phyloP scores from a whole-genome alignment of 2,888 invertebrate species.

The Agrochola circellaris region DNA sequence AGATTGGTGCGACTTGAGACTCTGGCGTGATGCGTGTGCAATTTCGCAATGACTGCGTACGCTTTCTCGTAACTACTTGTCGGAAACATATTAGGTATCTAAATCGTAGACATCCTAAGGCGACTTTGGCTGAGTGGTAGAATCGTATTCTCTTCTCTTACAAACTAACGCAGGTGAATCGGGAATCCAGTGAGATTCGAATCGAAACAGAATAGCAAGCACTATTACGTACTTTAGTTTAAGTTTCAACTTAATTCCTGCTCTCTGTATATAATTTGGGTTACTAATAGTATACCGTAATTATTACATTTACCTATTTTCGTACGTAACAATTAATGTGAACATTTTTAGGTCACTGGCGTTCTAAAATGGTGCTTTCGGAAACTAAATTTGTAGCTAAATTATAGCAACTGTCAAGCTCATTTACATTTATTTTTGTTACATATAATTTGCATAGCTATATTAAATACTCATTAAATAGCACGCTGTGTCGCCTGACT shows the following conservation, averaged over 20 bases:
- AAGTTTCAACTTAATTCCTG: no score
- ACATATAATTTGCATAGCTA: constrained; percentile 23
- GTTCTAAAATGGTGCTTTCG: constrained; percentile 26
- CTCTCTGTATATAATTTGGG: constrained; percentile 1
- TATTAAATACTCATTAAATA: constrained; percentile 5
- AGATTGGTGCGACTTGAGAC: neutral
- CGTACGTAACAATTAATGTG: constrained; percentile 9
- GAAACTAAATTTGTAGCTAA: neutral
- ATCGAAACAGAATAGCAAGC: neutral
- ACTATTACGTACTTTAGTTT: no score
- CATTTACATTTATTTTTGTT: neutral
- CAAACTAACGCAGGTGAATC: neutral
- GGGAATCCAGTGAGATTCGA: neutral
- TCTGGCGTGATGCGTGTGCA: neutral
- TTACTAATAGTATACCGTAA: constrained; percentile 13
- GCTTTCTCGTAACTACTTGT: neutral
- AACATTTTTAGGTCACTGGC: constrained; percentile 15
- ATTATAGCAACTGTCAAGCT: constrained; percentile 17
- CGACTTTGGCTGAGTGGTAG: no score
- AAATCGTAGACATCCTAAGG: no score
- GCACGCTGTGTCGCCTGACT: neutral
- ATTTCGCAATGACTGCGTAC: neutral
- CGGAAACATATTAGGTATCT: neutral
- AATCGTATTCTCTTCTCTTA: no score
- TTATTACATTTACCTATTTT: constrained; percentile 15